Evolutionary conservation across 2,888 invertebrate species (phyloP).

Genomic region (Acleris literana): DNA sequence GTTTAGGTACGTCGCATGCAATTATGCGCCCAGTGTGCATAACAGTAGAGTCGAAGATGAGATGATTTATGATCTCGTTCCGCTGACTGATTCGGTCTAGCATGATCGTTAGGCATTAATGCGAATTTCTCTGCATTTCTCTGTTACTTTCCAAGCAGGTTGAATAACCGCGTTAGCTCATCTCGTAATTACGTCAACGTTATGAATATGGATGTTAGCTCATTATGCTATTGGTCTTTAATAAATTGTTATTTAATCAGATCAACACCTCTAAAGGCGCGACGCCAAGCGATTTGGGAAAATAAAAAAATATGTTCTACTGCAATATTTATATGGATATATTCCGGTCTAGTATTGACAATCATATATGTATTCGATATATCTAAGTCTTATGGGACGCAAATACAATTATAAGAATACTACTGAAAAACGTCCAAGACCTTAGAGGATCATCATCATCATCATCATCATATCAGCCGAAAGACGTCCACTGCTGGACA

Average conservation of each 20-base stretch:
- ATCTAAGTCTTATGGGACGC: too few species aligned
- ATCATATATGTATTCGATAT: too few species aligned
- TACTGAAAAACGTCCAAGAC: too few species aligned
- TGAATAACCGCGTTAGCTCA: slow-evolving; percentile 73
- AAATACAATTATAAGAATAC: too few species aligned
- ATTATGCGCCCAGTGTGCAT: slow-evolving; percentile 1
- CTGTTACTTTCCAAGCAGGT: slow-evolving; percentile 71
- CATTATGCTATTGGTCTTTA: slow-evolving; percentile 17
- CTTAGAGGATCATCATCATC: too few species aligned
- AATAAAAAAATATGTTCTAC: too few species aligned
- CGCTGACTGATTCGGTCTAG: slow-evolving; percentile 56
- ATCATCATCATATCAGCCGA: too few species aligned
- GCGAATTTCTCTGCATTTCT: slow-evolving; percentile 78
- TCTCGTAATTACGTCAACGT: slow-evolving; percentile 60
- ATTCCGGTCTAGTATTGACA: too few species aligned
- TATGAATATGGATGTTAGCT: slow-evolving; percentile 44
- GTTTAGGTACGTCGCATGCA: not conserved
- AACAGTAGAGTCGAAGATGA: slow-evolving; percentile 38
- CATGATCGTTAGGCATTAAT: slow-evolving; percentile 61
- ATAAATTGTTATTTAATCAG: slow-evolving; percentile 20
- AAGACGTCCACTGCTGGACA: too few species aligned
- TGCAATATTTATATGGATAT: too few species aligned
- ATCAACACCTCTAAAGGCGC: not conserved
- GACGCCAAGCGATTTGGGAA: not conserved
- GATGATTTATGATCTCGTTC: slow-evolving; percentile 45